Conservation (phyloP, 53 echinoderm and acorn worm species). For the Apostichopus leukothele region DNA sequence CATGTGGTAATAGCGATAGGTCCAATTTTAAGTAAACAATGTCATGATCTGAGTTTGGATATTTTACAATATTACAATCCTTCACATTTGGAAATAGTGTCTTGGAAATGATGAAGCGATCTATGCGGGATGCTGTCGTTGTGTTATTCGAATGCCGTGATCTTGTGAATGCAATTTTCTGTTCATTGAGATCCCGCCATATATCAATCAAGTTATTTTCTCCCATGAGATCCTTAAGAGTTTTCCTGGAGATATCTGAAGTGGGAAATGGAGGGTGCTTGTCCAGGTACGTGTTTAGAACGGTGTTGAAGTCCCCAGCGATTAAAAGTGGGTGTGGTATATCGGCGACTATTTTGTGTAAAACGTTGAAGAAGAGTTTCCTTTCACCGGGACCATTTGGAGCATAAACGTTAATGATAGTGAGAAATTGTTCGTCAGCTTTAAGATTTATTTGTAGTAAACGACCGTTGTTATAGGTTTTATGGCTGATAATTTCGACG, state of each 20-base stretch:
- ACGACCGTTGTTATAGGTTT: not conserved
- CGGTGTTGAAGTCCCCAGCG: conserved; percentile 14
- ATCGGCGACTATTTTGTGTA: too few relatives aligned
- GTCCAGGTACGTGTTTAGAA: conserved; percentile 5
- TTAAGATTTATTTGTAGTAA: not conserved
- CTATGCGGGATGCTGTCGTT: not conserved
- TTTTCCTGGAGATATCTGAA: not conserved
- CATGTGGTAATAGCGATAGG: not conserved
- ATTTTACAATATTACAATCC: not conserved
- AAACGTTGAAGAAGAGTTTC: not conserved
- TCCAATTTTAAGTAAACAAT: not conserved
- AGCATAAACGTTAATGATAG: conserved; percentile 7
- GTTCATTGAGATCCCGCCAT: not conserved
- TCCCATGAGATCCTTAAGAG: not conserved
- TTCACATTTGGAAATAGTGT: not conserved
- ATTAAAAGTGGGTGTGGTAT: not conserved
- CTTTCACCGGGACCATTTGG: not conserved
- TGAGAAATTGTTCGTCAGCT: not conserved
- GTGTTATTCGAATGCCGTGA: not conserved
- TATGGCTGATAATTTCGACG: not conserved
- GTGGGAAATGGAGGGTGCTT: not conserved
- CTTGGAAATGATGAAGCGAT: conserved; percentile 13
- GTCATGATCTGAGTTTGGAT: not conserved
- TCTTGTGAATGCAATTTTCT: conserved; percentile 1
- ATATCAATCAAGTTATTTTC: not conserved